Base-by-base conservation (phyloP, 1,140 invertebrate genomes). In the Listronotus bonariensis region DNA sequence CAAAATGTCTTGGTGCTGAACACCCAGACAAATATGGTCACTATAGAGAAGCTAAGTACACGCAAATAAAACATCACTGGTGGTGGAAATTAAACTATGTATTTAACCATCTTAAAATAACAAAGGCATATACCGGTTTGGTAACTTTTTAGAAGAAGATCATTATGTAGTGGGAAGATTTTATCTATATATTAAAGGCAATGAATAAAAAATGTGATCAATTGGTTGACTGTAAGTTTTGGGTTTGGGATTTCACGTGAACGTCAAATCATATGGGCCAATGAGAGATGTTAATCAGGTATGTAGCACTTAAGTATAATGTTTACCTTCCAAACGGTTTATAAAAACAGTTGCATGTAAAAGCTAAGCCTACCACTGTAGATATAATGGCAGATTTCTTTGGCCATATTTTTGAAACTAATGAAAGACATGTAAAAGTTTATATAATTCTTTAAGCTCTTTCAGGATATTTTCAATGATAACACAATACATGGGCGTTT, bases 41-140 rank as follows among this genome's bases (percentile, higher is more conserved):
- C 79, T 99, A 98, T 79, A 81, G 97, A 53, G 95, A 98, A 77
- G 93, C 96, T 1, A 93, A 93, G 74, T 96, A 97, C 75, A 95
- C 95, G 0, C 97, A 99, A 81, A 98, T 95, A 0, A 99, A 99
- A 78, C 96, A 98, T 78, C 97, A 99, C 75, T 99, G 97, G 97
- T 98, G 97, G 91, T 99, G 97, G 96, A 99, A 99, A 79, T 88
- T 90, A 0, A 93, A 94, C 76, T 81, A 88, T 32, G 89, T 93
- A 0, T 93, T 93, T 78, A 88, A 91, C 72, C 88, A 91, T 70
- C 79, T 94, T 17, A 83, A 87, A 69, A 82, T 88, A 0, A 91
- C 88, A 0, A 81, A 82, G 53, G 86, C 87, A 66, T 90, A 92
- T 71, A 87, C 87, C 36, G 91, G 91, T 52, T 78, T 92, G 74